Conservation (phyloP, 2,888 invertebrate species). For the Tiphia femorata region DNA sequence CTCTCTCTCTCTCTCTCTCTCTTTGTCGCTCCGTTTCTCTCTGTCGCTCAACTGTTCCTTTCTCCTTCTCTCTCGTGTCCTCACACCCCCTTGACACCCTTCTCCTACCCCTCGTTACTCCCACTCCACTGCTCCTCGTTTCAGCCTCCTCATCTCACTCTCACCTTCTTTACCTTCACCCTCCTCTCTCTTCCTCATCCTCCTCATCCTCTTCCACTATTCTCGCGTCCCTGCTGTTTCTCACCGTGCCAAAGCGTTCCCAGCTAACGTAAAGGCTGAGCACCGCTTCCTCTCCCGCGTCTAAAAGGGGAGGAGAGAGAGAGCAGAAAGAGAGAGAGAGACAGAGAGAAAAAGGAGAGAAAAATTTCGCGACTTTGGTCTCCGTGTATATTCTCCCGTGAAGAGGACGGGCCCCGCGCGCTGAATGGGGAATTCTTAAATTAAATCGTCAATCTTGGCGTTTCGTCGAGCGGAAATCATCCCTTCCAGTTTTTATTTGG, state of each 20-base stretch:
- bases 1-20: neutral
- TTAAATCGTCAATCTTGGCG: constrained; percentile 34
- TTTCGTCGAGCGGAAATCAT: constrained; percentile 9
- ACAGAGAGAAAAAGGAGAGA: neutral
- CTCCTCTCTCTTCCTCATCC: neutral
- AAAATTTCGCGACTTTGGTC: neutral
- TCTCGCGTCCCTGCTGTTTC: neutral
- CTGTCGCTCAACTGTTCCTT: constrained; percentile 4
- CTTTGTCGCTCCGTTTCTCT: neutral
- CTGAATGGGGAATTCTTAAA: constrained; percentile 38
- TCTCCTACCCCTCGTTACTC: constrained; percentile 9
- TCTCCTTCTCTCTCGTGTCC: neutral
- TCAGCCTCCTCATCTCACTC: neutral
- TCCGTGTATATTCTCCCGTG: neutral
- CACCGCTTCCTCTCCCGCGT: neutral
- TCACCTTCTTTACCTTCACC: neutral
- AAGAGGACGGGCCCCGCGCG: constrained; percentile 3
- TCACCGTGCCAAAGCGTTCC: neutral
- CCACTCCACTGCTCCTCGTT: neutral
- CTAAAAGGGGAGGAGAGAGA: neutral
- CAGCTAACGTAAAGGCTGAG: neutral
- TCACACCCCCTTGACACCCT: neutral
- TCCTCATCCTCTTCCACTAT: neutral
- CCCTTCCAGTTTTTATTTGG: constrained; percentile 18
- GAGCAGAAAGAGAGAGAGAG: neutral